Conservation (phyloP, 2,888 invertebrate species). For the Apocheima hispidaria region DNA sequence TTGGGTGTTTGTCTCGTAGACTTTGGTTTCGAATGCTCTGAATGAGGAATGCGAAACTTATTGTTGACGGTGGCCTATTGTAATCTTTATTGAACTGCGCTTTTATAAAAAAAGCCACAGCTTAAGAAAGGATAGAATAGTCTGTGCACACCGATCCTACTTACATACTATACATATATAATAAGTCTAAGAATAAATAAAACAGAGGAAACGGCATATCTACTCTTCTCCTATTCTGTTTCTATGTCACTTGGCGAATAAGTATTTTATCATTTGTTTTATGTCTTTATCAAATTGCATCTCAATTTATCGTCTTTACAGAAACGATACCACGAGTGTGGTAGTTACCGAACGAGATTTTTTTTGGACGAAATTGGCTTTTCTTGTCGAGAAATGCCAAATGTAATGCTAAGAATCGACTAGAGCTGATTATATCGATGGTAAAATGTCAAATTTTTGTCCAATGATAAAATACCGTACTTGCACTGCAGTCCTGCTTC, state of each 20-base stretch:
- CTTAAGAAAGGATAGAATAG: slow-evolving; percentile 23
- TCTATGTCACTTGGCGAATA: background rate
- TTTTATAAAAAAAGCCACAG: slow-evolving; percentile 13
- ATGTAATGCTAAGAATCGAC: too few relatives aligned
- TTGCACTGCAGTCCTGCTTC: too few relatives aligned
- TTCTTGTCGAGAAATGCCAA: too few relatives aligned
- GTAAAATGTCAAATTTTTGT: too few relatives aligned
- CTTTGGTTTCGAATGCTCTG: slow-evolving; percentile 13
- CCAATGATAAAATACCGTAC: too few relatives aligned
- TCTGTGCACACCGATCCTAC: slow-evolving; percentile 11
- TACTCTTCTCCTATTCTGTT: background rate
- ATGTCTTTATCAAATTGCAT: too few relatives aligned
- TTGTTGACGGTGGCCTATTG: slow-evolving; percentile 18
- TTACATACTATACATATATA: slow-evolving; percentile 13
- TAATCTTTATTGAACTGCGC: slow-evolving; percentile 20
- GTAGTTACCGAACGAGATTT: too few relatives aligned
- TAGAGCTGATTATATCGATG: too few relatives aligned
- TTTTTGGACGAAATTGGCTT: too few relatives aligned
- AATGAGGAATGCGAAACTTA: slow-evolving; percentile 14
- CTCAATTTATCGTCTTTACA: background rate
- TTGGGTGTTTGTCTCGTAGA: slow-evolving; percentile 31
- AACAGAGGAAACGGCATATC: slow-evolving; percentile 13
- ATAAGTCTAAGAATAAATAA: slow-evolving; percentile 16
- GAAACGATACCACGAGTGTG: background rate
- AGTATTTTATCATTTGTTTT: background rate